Percentiles rank a stretch among this genome's conserved stretches.
phyloP scores from a whole-genome alignment of 1,140 invertebrate species.

The Dreissena polymorpha region DNA sequence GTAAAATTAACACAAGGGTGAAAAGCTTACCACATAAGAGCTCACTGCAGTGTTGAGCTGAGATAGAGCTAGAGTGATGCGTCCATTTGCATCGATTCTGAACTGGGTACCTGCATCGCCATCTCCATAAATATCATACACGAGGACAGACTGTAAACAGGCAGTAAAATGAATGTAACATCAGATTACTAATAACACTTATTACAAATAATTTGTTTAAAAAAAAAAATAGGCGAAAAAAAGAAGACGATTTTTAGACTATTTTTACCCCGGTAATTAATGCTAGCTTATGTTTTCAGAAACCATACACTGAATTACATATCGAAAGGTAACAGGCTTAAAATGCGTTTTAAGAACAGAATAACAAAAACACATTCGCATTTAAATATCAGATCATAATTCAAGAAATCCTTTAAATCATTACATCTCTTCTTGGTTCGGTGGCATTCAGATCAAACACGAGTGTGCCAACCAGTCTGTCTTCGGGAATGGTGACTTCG shows the following conservation, averaged over 20 bases:
- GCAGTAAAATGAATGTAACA: too few relatives aligned
- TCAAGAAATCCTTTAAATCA: background rate
- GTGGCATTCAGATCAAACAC: conserved; percentile 56
- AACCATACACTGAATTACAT: too few relatives aligned
- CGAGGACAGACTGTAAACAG: conserved; percentile 50
- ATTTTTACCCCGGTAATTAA: too few relatives aligned
- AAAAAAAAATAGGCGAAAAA: too few relatives aligned
- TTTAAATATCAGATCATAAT: too few relatives aligned
- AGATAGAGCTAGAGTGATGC: conserved; percentile 57
- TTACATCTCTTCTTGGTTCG: conserved; percentile 58
- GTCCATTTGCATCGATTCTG: conserved; percentile 50
- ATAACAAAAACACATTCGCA: too few relatives aligned
- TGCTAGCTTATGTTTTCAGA: too few relatives aligned
- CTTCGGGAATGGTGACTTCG: conserved; percentile 48
- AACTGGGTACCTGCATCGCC: conserved; percentile 57
- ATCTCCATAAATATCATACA: conserved; percentile 61
- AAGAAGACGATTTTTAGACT: conserved; percentile 2
- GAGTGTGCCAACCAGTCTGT: conserved; percentile 31
- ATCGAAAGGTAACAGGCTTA: too few relatives aligned
- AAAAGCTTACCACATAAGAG: conserved; percentile 33
- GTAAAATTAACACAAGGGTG: background rate
- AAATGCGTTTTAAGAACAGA: too few relatives aligned
- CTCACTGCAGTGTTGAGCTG: conserved; percentile 29
- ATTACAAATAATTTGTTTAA: too few relatives aligned
- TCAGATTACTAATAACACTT: too few relatives aligned